Percentiles rank a stretch among this genome's conserved stretches.
Conservation (phyloP, 2,888 invertebrate genomes). For the Unio delphinus region DNA sequence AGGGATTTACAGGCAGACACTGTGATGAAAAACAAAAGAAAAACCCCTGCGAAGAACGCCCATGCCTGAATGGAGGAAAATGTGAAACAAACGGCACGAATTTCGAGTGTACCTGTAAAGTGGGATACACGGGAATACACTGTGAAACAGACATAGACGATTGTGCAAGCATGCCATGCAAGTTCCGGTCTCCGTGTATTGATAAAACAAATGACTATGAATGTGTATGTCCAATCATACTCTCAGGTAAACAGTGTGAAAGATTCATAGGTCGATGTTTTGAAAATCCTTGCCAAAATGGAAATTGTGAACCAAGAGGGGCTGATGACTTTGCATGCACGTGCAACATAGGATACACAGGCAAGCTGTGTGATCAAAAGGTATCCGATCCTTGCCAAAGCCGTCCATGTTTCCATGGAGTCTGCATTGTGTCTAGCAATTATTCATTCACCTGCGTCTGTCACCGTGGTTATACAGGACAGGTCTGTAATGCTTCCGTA, state of each 20-base stretch:
- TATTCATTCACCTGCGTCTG: constrained; percentile 23
- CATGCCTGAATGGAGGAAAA: constrained; percentile 18
- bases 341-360: constrained; percentile 9
- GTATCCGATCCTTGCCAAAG: constrained; percentile 3
- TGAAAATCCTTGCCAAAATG: constrained; percentile 17
- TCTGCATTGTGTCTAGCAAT: constrained; percentile 5
- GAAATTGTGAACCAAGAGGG: constrained; percentile 6
- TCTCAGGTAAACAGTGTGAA: constrained; percentile 27
- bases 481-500: constrained; percentile 15
- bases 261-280: constrained; percentile 15
- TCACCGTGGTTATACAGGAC: constrained; percentile 20
- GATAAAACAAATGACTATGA: constrained; percentile 26
- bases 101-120: constrained; percentile 20
- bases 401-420: constrained; percentile 16
- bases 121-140: constrained; percentile 26
- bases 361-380: constrained; percentile 12
- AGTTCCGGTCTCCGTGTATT: constrained; percentile 25
- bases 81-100: constrained; percentile 7
- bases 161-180: constrained; percentile 31
- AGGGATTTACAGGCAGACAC: constrained; percentile 25
- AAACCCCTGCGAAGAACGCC: constrained; percentile 26
- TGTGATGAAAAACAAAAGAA: constrained; percentile 18
- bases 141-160: constrained; percentile 36
- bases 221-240: constrained; percentile 29
- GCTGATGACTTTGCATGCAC: constrained; percentile 11